Percentiles rank a stretch among this genome's conserved stretches.
phyloP scores from a whole-genome alignment of 2,888 invertebrate genomes.

The Heliconius ethilla region DNA sequence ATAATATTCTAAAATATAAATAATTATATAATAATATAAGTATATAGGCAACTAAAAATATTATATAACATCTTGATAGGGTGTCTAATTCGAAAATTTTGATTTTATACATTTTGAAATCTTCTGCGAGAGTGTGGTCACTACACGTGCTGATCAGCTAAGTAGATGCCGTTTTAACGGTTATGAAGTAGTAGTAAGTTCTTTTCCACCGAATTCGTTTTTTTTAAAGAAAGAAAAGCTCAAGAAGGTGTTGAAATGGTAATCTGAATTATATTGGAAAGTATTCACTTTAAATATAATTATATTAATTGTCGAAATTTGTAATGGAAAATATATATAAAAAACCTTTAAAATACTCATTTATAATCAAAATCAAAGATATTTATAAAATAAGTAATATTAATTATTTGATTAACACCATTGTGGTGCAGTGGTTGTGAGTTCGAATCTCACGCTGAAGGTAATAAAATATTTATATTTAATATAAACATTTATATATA shows the following conservation, averaged over 20 bases:
- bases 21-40: not conserved
- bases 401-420: not conserved
- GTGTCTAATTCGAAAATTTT: not conserved
- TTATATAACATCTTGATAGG: not conserved
- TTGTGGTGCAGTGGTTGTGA: not conserved
- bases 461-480: not conserved
- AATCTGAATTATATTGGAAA: not conserved
- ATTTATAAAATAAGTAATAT: not conserved
- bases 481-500: not conserved
- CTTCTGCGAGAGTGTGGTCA: conserved; percentile 16
- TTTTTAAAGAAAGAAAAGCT: conserved; percentile 7
- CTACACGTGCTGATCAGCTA: conserved; percentile 2
- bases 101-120: not conserved
- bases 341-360: conserved; percentile 3
- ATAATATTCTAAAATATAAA: not conserved
- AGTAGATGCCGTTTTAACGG: not conserved
- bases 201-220: not conserved
- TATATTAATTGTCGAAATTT: not conserved
- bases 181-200: not conserved
- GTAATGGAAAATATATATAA: not conserved
- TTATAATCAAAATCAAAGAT: conserved; percentile 1
- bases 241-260: not conserved
- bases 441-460: not conserved
- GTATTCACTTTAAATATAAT: conserved; percentile 1
- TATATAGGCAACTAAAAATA: not conserved